Conservation (phyloP, 2,113 vertebrate species). For the Chaetodon auriga region DNA sequence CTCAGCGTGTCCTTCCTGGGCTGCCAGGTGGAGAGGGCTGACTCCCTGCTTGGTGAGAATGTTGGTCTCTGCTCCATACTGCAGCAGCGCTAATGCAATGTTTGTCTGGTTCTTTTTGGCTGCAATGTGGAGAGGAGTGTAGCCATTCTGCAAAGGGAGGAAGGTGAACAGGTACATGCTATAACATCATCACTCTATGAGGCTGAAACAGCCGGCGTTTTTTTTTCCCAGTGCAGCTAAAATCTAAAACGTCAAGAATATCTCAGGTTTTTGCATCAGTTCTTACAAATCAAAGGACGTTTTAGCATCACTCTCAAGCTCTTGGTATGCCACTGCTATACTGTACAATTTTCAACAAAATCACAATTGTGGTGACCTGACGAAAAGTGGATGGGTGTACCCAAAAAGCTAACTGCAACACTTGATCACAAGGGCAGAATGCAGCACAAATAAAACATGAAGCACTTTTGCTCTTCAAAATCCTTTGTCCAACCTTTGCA, state of each 20-base stretch:
- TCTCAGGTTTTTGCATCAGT: background rate
- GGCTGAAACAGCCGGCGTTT: background rate
- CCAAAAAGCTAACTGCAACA: background rate
- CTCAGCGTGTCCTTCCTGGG: constrained; percentile 94
- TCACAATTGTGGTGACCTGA: background rate
- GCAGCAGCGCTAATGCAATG: constrained; percentile 90
- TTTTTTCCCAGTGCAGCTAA: background rate
- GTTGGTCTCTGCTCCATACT: constrained; percentile 92
- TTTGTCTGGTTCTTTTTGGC: constrained; percentile 97
- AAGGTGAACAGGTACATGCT: background rate
- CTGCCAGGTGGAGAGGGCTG: constrained; percentile 93
- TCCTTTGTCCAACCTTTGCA: constrained; percentile 88
- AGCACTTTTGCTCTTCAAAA: background rate
- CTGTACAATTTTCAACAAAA: background rate
- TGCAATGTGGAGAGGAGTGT: constrained; percentile 96
- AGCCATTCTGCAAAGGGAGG: constrained; percentile 89
- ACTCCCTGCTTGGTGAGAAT: constrained; percentile 95
- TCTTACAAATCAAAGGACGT: background rate
- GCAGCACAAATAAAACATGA: background rate
- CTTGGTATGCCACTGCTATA: too few relatives aligned
- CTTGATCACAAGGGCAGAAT: background rate
- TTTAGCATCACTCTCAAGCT: background rate
- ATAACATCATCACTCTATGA: background rate
- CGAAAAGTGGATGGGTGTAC: background rate
- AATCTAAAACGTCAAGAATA: background rate